These are phyloP conservation scores for Siderastrea radians DNA, from an alignment of 92 coral and sea anemone species.

Conservation along the genomic window DNA sequence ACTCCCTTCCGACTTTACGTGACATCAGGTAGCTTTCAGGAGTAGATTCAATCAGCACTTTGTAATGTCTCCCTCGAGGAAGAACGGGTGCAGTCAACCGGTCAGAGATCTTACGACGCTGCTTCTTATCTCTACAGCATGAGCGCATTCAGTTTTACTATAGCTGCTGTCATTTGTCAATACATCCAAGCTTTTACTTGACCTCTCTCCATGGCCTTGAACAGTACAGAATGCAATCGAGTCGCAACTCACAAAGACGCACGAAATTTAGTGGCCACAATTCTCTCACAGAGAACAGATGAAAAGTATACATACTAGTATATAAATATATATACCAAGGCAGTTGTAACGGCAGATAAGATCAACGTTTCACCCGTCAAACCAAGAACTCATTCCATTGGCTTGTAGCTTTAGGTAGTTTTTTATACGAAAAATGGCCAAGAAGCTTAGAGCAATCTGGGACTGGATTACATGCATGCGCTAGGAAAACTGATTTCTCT, in stretches of 20 bases:
- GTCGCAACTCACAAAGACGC: constrained; percentile 55
- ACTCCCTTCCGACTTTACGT: constrained; percentile 36
- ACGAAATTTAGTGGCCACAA: constrained; percentile 24
- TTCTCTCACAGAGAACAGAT: constrained; percentile 33
- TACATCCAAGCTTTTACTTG: constrained; percentile 41
- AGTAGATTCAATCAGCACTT: constrained; percentile 51
- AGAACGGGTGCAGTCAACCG: constrained; percentile 49
- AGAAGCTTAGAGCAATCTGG: too few relatives aligned
- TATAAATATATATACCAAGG: constrained; percentile 30
- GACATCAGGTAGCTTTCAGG: constrained; percentile 58
- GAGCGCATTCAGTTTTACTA: constrained; percentile 26
- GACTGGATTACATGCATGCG: too few relatives aligned
- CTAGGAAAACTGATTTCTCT: too few relatives aligned
- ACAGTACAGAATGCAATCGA: constrained; percentile 53
- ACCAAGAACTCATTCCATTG: constrained; percentile 43
- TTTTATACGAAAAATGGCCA: too few relatives aligned
- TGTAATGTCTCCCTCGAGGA: constrained; percentile 25
- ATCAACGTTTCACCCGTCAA: constrained; percentile 55
- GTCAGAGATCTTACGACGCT: constrained; percentile 50
- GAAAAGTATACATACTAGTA: constrained; percentile 33
- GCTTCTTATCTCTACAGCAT: constrained; percentile 44
- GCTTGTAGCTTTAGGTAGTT: too few relatives aligned
- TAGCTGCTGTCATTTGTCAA: constrained; percentile 44
- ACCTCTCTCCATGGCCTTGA: constrained; percentile 54
- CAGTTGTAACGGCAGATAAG: constrained; percentile 38